Evolutionary conservation across 2,113 vertebrate species (phyloP), one percentile per base, ranked within the genome.

Genomic region (Odocoileus virginianus): DNA sequence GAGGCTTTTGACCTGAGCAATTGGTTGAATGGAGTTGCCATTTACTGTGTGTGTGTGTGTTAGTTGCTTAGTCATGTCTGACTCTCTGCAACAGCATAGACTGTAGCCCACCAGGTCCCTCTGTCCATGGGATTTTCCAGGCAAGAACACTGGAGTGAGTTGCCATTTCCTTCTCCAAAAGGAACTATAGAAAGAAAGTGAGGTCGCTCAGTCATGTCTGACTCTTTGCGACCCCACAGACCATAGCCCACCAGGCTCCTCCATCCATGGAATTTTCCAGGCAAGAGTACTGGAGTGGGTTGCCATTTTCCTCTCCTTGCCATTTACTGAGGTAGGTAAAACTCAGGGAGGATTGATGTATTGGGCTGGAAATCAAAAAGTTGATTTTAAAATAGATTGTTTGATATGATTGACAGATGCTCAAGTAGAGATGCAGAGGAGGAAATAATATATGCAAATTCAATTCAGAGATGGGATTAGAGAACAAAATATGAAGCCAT

Each of bases 21-120:
- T 27, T 36, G 17, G 27, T 2, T 64, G 11, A 33, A 28, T 25
- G n/a, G 11, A 71, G 50, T 50, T 16, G 2, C 7, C 74, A 74
- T 82, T 83, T 57, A 27, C 27, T 43, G 50, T n/a, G 16, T 67
- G 61, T n/a, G 7, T 64, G 33, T n/a, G 64, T 67, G 33, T 67
- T 67, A 67, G 7, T n/a, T 36, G 64, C 2, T 36, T 36, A 67
- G 64, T 36, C 8, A 1, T 10, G 17, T 67, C 17, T 0, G 2
- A 67, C 17, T 36, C 33, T 21, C 64, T 67, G 64, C n/a, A 36
- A 21, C 33, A 16, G 33, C 64, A 36, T 21, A 67, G 64, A 36
- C 8, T 11, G 17, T 36, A 67, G 33, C 64, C 17, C 2, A 36
- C 64, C 64, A 36, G 8, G 64, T 17, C 4, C 64, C 64, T 67